Base-by-base conservation (phyloP, 2,113 vertebrate genomes). In the Oncorhynchus keta region DNA sequence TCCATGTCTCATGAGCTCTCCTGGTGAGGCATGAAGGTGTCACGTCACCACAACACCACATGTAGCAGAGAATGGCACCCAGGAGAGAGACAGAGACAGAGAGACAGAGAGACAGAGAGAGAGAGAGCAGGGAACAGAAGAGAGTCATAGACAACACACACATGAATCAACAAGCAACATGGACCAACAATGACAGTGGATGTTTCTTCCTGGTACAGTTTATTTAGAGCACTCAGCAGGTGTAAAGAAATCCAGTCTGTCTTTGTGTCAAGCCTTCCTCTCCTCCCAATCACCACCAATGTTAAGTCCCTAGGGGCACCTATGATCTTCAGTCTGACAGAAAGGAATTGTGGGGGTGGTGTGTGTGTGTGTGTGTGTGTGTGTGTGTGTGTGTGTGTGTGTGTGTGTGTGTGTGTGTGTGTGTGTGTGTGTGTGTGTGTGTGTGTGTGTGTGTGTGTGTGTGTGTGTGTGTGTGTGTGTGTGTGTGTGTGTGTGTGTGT, bases 321-420 rank as follows among this genome's bases (percentile, higher is more conserved):
- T 62, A 62, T 62, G 13, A 1, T 62, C 59, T 24, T 62, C n/a
- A 62, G 64, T 66, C 26, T 66, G 26, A 66, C 24, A 28, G 18
- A 26, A 35, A 13, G 51, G 28, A 72, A 30, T 26, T 26, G 26
- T 26, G 24, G 24, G 24, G 24, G 24, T 26, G 24, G 24, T 11
- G n/a, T 67, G 24, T 64, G 7, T 59, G 57, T 59, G 82, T 79
- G 59, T 26, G 82, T 1, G 73, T 20, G 76, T 39, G 64, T 22
- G 24, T 24, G 24, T 24, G 24, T 24, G 24, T 24, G 24, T 24
- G 24, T 24, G 24, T 24, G 24, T 24, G 24, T 24, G 24, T 24
- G 24, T 24, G 24, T 24, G 24, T 24, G 24, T 24, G 24, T 24
- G 24, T 24, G 24, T 24, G 24, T 24, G 24, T 24, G 24, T 24